A percentile compares a stretch with the other conserved stretches of the same genome.
Conservation (phyloP, 2,888 invertebrate species). For the Agonum fuliginosum region DNA sequence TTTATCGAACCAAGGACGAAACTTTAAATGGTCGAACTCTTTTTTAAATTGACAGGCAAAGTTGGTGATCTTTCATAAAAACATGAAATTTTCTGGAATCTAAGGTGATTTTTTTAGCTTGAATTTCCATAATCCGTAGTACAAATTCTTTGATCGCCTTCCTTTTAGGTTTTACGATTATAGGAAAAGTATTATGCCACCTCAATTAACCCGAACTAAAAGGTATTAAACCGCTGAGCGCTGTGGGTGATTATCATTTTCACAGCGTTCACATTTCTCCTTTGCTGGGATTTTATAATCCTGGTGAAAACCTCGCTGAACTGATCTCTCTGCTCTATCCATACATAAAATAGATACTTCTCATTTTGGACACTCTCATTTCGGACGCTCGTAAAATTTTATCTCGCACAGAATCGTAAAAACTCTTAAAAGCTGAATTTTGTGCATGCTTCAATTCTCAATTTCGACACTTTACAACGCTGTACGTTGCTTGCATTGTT, state of each 20-base stretch:
- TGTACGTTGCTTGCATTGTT: too few species aligned
- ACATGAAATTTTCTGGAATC: too few species aligned
- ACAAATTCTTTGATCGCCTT: slow-evolving; percentile 14
- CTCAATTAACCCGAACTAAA: slow-evolving; percentile 24
- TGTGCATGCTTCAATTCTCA: background rate
- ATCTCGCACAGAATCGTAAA: background rate
- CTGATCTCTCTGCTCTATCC: too few species aligned
- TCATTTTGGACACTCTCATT: background rate
- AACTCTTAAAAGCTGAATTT: background rate
- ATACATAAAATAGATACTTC: background rate
- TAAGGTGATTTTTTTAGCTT: too few species aligned
- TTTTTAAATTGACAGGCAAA: too few species aligned
- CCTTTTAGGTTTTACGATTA: slow-evolving; percentile 13
- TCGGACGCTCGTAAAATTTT: background rate
- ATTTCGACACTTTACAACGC: too few species aligned
- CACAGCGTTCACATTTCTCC: background rate
- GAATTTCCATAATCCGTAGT: too few species aligned
- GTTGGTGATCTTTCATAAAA: too few species aligned
- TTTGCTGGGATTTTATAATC: slow-evolving; percentile 24
- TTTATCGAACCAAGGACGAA: too few species aligned
- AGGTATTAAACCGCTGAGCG: background rate
- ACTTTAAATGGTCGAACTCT: too few species aligned
- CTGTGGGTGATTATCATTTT: slow-evolving; percentile 12
- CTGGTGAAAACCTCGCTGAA: slow-evolving; percentile 12
- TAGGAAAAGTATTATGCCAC: slow-evolving; percentile 12